Evolutionary conservation across 2,797 vertebrate genomes (phyloP).

Genomic region (Crax fasciolata): DNA sequence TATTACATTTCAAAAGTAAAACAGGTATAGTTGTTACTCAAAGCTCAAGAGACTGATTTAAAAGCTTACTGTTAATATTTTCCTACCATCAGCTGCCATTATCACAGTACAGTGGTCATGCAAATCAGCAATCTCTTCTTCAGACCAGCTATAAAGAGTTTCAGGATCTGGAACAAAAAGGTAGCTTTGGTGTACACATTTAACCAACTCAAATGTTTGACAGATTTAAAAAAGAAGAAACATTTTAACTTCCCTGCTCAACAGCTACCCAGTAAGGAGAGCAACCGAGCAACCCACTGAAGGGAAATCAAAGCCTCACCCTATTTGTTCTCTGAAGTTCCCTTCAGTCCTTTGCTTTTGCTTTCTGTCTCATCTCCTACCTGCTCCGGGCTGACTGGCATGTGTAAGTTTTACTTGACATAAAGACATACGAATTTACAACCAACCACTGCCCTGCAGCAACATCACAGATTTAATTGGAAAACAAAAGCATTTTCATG

Average conservation of each 20-base stretch:
- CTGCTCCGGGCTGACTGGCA: not conserved
- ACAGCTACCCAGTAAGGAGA: not conserved
- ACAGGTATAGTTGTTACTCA: not conserved
- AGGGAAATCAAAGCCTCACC: not conserved
- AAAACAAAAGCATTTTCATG: fast-evolving
- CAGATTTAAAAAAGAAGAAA: not conserved
- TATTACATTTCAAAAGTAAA: not conserved
- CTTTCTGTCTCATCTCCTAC: not conserved
- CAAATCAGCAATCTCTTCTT: conserved; percentile 89
- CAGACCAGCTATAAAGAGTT: conserved; percentile 89
- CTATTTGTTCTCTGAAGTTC: not conserved
- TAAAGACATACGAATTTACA: not conserved
- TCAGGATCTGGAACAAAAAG: conserved; percentile 82
- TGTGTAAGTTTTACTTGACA: not conserved
- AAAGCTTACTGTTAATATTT: not conserved
- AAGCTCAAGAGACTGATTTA: not conserved
- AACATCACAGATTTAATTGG: not conserved
- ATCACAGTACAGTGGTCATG: conserved; percentile 87
- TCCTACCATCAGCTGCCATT: conserved; percentile 92
- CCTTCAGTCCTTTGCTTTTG: not conserved
- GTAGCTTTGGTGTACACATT: not conserved
- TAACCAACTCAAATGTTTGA: not conserved
- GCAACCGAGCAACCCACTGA: not conserved
- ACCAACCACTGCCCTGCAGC: not conserved
- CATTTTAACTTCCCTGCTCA: not conserved